Conservation (phyloP, 2,113 vertebrate species). For the Xyliphius kryptos region DNA sequence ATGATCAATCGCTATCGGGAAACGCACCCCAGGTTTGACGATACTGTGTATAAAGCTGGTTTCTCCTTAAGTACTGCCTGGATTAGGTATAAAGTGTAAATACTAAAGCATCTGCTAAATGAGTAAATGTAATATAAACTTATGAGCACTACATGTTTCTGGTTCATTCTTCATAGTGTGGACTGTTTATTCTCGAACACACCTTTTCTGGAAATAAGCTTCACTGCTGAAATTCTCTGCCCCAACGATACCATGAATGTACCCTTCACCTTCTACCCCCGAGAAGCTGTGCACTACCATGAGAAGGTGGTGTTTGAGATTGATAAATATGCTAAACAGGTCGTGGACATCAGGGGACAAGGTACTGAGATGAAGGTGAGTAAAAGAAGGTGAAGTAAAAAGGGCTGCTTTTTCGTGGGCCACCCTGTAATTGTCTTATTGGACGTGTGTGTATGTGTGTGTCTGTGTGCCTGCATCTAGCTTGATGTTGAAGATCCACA, state of each 20-base stretch:
- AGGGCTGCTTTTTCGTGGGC: no score
- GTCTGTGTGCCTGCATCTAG: constrained; percentile 47
- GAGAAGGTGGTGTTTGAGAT: constrained; percentile 74
- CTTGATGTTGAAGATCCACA: constrained; percentile 68
- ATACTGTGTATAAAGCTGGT: no score
- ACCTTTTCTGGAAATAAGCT: constrained; percentile 60
- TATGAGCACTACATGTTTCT: not conserved
- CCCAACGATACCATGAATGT: constrained; percentile 64
- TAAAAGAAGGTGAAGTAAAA: not conserved
- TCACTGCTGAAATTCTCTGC: constrained; percentile 52
- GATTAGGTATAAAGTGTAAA: no score
- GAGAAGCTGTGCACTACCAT: constrained; percentile 60
- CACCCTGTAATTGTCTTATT: no score
- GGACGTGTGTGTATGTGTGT: no score
- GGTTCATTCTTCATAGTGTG: constrained; percentile 57
- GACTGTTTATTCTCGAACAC: constrained; percentile 70
- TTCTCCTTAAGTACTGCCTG: no score
- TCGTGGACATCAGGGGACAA: constrained; percentile 71
- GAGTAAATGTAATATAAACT: no score
- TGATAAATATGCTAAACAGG: constrained; percentile 62
- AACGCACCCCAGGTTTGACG: no score
- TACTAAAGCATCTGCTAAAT: no score
- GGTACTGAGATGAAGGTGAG: constrained; percentile 79
- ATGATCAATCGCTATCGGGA: no score
- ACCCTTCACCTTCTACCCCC: constrained; percentile 73